A percentile compares a stretch with the other conserved stretches of the same genome.
phyloP scores from a whole-genome alignment of 35 echinoderm and acorn worm genomes.

The Ophiothrix spiculata region DNA sequence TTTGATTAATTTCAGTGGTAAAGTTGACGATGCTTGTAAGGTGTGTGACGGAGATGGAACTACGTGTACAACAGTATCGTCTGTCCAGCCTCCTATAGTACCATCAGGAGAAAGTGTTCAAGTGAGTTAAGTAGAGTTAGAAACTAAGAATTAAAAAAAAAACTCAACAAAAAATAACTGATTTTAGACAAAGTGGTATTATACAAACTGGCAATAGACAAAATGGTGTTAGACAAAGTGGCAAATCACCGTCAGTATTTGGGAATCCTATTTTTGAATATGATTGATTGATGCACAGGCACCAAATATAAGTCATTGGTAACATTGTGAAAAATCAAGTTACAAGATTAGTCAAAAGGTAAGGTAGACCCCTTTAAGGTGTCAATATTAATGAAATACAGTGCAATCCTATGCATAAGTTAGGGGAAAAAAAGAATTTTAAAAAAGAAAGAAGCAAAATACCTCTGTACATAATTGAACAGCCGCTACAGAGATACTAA shows the following conservation, averaged over 20 bases:
- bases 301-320: no score
- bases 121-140: background rate
- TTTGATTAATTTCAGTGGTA: conserved; percentile 40
- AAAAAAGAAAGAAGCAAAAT: no score
- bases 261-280: background rate
- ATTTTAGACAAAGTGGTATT: background rate
- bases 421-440: no score
- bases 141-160: background rate
- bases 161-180: background rate
- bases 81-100: conserved; percentile 19
- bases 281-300: background rate
- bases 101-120: conserved; percentile 14
- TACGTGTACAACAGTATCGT: conserved; percentile 34
- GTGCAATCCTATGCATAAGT: no score
- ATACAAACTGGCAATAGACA: background rate
- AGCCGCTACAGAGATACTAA: no score
- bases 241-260: background rate
- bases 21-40: conserved; percentile 50
- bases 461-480: no score
- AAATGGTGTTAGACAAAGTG: background rate
- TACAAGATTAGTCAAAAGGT: no score
- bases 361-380: no score
- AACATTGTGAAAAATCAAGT: no score
- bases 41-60: conserved; percentile 57
- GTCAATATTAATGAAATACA: no score